Percentiles rank a stretch among this genome's conserved stretches.
These are phyloP conservation scores for Ambastaia sidthimunki DNA, from an alignment of 2,797 vertebrate genomes.

Conservation along the genomic window DNA sequence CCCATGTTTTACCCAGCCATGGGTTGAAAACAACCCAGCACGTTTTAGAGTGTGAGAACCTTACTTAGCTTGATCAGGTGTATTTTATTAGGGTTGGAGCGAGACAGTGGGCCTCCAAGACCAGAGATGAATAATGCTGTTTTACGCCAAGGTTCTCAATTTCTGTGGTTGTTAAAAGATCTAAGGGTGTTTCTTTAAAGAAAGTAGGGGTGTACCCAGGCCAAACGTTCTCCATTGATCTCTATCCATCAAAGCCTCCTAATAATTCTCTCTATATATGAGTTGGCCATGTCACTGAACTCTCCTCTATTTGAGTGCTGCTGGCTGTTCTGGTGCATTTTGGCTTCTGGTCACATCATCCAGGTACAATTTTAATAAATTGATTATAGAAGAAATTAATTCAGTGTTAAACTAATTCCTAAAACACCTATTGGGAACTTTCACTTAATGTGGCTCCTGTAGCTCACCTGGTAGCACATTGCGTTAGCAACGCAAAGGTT, in stretches of 20 bases:
- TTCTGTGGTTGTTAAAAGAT: background rate
- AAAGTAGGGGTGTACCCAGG: background rate
- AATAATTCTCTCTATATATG: background rate
- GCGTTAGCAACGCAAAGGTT: too few species aligned
- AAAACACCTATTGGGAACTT: background rate
- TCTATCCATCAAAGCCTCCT: background rate
- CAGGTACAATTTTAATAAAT: too few species aligned
- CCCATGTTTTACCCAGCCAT: too few species aligned
- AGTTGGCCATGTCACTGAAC: background rate
- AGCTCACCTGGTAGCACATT: too few species aligned
- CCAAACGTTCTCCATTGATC: background rate
- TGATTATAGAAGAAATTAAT: background rate
- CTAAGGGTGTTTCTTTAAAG: background rate
- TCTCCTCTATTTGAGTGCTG: background rate
- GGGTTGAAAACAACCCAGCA: too few species aligned
- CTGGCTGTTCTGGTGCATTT: too few species aligned
- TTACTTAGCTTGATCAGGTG: too few species aligned
- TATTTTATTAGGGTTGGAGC: background rate
- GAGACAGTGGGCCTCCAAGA: background rate
- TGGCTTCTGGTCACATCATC: too few species aligned
- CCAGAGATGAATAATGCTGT: background rate
- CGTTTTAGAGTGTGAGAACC: too few species aligned
- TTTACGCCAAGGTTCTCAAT: too few species aligned
- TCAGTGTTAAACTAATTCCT: background rate
- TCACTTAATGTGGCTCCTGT: too few species aligned